Percentiles rank a stretch among this genome's conserved stretches.
Conservation (phyloP, 2,888 invertebrate species). For the Sthenelais limicola region DNA sequence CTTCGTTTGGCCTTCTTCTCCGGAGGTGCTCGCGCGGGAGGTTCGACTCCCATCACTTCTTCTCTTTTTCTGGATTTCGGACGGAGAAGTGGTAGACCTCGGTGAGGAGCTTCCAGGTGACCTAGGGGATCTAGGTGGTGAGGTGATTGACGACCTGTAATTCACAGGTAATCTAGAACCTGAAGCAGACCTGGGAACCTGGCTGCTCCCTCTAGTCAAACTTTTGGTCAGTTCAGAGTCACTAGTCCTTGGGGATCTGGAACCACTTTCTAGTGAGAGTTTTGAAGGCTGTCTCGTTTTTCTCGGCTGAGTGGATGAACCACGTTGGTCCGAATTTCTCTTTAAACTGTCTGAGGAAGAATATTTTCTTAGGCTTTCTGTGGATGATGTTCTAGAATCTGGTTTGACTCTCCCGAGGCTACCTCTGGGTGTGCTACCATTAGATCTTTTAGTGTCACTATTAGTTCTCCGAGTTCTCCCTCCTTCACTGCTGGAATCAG, state of each 20-base stretch:
- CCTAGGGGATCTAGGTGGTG: slow-evolving; percentile 16
- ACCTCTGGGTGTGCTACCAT: not conserved
- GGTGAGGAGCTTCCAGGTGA: slow-evolving; percentile 9
- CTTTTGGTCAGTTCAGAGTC: too few relatives aligned
- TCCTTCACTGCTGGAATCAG: slow-evolving; percentile 26
- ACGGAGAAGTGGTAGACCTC: slow-evolving; percentile 18
- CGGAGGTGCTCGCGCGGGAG: too few relatives aligned
- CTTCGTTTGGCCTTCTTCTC: too few relatives aligned
- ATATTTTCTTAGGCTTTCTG: slow-evolving; percentile 16
- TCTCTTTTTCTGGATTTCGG: too few relatives aligned
- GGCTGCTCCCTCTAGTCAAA: too few relatives aligned
- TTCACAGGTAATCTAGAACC: slow-evolving; percentile 29
- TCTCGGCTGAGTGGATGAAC: not conserved
- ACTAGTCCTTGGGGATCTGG: too few relatives aligned
- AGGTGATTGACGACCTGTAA: slow-evolving; percentile 16
- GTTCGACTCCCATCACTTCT: too few relatives aligned
- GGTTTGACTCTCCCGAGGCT: slow-evolving; percentile 1
- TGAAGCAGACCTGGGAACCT: slow-evolving; percentile 21
- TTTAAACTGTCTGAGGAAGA: too few relatives aligned
- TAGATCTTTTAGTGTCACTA: slow-evolving; percentile 14
- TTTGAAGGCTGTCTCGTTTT: slow-evolving; percentile 17
- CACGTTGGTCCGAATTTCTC: not conserved
- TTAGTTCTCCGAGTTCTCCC: slow-evolving; percentile 17
- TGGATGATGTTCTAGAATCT: slow-evolving; percentile 10
- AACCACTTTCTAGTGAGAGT: not conserved